Evolutionary conservation across 2,888 invertebrate species (phyloP), one percentile per base, ranked within the genome.

Genomic region (Sphaeridia pumilis): DNA sequence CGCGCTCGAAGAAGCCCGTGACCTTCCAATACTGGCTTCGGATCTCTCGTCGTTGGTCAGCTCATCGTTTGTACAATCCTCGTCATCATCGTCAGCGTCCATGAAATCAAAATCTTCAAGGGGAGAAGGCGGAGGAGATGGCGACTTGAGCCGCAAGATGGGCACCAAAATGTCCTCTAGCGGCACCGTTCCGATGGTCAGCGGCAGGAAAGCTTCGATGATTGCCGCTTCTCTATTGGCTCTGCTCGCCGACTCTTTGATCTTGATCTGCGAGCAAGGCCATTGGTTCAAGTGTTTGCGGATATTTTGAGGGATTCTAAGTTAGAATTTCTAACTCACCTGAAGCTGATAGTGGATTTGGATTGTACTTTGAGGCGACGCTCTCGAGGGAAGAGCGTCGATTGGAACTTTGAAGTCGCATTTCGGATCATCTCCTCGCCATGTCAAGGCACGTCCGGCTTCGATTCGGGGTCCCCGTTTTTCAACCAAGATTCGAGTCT

Each of bases 21-120:
- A 27, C 24, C 34, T 42, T 3, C 26, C 27, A 21, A 49, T 36
- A 20, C 38, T 38, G 5, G 17, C 38, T 17, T 38, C 38, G 4
- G 45, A 45, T 24, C 46, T 51, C 21, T 36, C 45, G 10, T 51
- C 51, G 12, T 51, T 45, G 21, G 17, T 41, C 26, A 42, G 36
- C n/a, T 51, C 51, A 45, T 51, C 51, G 27, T 51, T 46, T 5
- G 46, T 45, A 34, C 17, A 51, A 17, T 44, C 51, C n/a, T n/a
- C n/a, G n/a, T n/a, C n/a, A n/a, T n/a, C n/a, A n/a, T n/a, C n/a
- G n/a, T n/a, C n/a, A n/a, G n/a, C n/a, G n/a, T n/a, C n/a, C n/a
- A n/a, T n/a, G n/a, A n/a, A n/a, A n/a, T n/a, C n/a, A 36, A 51
- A 51, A 25, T 51, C 51, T 14, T 44, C 51, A 21, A 46, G 46